phyloP scores from a whole-genome alignment of 2,888 invertebrate species.

The Phalangium opilio region DNA sequence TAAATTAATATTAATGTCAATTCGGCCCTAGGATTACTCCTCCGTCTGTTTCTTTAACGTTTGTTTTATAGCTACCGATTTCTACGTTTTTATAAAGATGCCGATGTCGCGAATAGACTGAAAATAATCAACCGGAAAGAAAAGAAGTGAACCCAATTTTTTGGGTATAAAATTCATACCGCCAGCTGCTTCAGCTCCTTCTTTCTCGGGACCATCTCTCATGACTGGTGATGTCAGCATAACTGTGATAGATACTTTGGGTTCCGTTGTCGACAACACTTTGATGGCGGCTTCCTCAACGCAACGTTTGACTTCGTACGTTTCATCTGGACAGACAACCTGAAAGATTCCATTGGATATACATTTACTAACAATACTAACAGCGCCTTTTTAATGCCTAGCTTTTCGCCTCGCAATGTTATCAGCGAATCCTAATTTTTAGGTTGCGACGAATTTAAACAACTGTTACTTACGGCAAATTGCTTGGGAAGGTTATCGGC shows the following conservation, averaged over 20 bases:
- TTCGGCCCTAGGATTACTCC: too few relatives aligned
- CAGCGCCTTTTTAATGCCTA: too few relatives aligned
- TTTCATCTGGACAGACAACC: constrained; percentile 50
- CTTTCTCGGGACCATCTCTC: constrained; percentile 43
- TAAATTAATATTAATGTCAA: too few relatives aligned
- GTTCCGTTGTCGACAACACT: constrained; percentile 54
- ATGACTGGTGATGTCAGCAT: constrained; percentile 83
- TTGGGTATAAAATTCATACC: background rate
- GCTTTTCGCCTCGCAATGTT: too few relatives aligned
- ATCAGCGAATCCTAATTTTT: too few relatives aligned
- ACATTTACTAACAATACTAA: too few relatives aligned
- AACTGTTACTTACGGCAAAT: constrained; percentile 40
- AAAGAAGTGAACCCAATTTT: background rate
- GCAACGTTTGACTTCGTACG: constrained; percentile 66
- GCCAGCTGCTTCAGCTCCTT: constrained; percentile 7
- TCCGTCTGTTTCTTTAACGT: too few relatives aligned
- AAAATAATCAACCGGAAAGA: background rate
- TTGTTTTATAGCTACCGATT: too few relatives aligned
- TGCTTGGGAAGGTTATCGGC: constrained; percentile 67
- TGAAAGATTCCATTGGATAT: too few relatives aligned
- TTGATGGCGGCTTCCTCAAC: constrained; percentile 69
- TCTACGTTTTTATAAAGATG: too few relatives aligned
- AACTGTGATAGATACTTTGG: constrained; percentile 55
- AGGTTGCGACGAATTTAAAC: too few relatives aligned
- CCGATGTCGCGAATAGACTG: background rate